phyloP scores from a whole-genome alignment of 2,888 invertebrate genomes.

The Lamellibrachia satsuma region DNA sequence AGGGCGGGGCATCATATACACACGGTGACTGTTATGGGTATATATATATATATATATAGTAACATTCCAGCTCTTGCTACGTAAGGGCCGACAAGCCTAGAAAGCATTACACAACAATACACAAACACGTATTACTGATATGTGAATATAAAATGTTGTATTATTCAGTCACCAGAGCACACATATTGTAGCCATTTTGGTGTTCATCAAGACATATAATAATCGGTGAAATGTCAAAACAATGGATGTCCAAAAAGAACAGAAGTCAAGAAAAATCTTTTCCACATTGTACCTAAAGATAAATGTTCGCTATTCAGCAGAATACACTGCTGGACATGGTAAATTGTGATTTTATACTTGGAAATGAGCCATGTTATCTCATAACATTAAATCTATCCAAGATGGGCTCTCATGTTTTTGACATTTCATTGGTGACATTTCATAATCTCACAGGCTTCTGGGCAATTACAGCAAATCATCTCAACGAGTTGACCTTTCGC shows the following conservation, averaged over 20 bases:
- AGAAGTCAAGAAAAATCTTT: neutral
- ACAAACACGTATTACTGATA: neutral
- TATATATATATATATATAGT: too few species aligned
- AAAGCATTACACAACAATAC: neutral
- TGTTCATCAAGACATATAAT: neutral
- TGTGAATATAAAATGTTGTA: neutral
- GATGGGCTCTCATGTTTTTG: neutral
- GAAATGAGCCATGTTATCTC: neutral
- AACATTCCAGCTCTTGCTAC: neutral
- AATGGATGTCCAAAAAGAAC: neutral
- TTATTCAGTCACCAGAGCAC: neutral
- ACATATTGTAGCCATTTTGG: neutral
- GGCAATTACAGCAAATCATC: neutral
- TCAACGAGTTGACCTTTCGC: neutral
- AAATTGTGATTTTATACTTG: neutral
- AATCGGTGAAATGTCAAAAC: neutral
- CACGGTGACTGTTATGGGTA: neutral
- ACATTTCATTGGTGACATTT: neutral
- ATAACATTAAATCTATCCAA: too few species aligned
- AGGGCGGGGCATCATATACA: neutral
- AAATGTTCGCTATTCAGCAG: neutral
- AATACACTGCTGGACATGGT: neutral
- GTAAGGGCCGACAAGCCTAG: neutral
- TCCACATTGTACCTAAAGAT: neutral
- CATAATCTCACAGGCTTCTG: neutral